phyloP scores from a whole-genome alignment of 1,140 invertebrate genomes.

The Mercenaria mercenaria region DNA sequence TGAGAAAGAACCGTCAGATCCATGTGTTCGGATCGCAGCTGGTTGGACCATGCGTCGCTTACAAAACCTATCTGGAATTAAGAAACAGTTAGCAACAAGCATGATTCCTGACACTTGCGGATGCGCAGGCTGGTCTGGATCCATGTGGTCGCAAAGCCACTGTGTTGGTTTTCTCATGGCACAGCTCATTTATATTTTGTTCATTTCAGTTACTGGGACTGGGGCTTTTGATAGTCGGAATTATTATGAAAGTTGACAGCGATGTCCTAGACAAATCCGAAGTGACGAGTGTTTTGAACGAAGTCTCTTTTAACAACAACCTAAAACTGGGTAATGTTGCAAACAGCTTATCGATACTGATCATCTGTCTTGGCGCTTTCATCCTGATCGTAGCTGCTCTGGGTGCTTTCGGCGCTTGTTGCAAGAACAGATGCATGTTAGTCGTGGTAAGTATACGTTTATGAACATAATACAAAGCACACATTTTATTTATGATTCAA shows the following conservation, averaged over 20 bases:
- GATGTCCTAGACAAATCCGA: constrained; percentile 62
- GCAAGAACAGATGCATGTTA: constrained; percentile 67
- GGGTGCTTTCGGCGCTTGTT: constrained; percentile 69
- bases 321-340: constrained; percentile 54
- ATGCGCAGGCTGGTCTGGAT: too few relatives aligned
- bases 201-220: constrained; percentile 67
- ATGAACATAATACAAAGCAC: neutral
- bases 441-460: constrained; percentile 41
- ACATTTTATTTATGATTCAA: too few relatives aligned
- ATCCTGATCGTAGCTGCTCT: constrained; percentile 65
- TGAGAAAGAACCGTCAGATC: too few relatives aligned
- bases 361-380: constrained; percentile 66
- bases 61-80: too few relatives aligned
- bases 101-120: too few relatives aligned
- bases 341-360: constrained; percentile 62
- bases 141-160: too few relatives aligned
- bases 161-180: too few relatives aligned
- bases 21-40: too few relatives aligned
- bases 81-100: too few relatives aligned
- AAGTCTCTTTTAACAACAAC: constrained; percentile 53
- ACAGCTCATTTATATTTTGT: too few relatives aligned
- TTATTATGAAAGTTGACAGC: constrained; percentile 60
- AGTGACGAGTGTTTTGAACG: constrained; percentile 57
- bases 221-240: constrained; percentile 68
- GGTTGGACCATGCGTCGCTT: too few relatives aligned